Base-by-base conservation (phyloP, 2,113 vertebrate species). In the Amazona vittata region DNA sequence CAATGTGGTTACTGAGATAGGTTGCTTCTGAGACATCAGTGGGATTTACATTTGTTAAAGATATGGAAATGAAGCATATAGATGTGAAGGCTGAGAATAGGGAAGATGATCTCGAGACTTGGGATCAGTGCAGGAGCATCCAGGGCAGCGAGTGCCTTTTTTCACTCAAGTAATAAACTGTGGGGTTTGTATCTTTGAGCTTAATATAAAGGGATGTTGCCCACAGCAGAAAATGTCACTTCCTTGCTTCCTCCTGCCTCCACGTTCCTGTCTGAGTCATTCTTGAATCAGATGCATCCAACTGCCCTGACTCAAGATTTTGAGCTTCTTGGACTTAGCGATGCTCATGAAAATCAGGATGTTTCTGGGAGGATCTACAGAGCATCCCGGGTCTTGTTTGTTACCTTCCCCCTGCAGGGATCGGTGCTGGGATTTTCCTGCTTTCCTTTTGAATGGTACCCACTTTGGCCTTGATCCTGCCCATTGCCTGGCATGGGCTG, bases 401-500 rank as follows among this genome's bases (percentile, higher is more conserved):
- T 55, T n/a, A 69, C 17, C 44, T 49, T 93, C 25, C 41, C 6
- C 71, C 37, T 62, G 52, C 39, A 29, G 44, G 39, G 43, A 92
- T 18, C 16, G 15, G 50, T 2, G 13, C 46, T 46, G 50, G 8
- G 60, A 11, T 90, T 79, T 93, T 60, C 24, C 14, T 22, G 41
- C 80, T 21, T 25, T 35, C 50, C 35, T 70, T 80, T 22, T 8
- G 29, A 60, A 8, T 25, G 37, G 16, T 35, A 53, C 25, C 68
- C 31, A 18, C 52, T 24, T 8, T 9, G 41, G 12, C 25, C 31
- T 41, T 25, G 14, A 10, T 46, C 33, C 41, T 71, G 57, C 41
- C 6, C 1, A 2, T 14, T 37, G 55, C n/a, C n/a, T 0, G 0
- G 22, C 3, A 1, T 5, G 67, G 67, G 20, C 44, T 0, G 1